A percentile compares a stretch with the other conserved stretches of the same genome.
Conservation (phyloP, 92 coral and sea anemone genomes). For the Porites cylindrica region DNA sequence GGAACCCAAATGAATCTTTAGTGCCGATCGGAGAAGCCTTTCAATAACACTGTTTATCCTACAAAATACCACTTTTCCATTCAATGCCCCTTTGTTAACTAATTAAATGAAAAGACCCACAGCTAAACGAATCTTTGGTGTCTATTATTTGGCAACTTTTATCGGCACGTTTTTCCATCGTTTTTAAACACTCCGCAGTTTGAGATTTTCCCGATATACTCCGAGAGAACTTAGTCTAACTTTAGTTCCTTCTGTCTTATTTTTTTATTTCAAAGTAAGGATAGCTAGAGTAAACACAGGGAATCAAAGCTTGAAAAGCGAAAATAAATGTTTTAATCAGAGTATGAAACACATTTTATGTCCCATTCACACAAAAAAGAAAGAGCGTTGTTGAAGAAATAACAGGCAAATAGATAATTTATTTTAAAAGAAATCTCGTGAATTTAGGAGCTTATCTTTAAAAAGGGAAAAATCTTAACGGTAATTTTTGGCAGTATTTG, state of each 20-base stretch:
- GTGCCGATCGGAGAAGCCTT: background rate
- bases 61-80: constrained; percentile 6
- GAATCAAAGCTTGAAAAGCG: background rate
- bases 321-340: background rate
- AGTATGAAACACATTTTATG: background rate
- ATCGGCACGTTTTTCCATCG: background rate
- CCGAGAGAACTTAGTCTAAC: background rate
- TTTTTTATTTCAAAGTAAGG: background rate
- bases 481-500: too few species aligned
- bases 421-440: background rate
- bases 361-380: background rate
- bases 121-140: constrained; percentile 7
- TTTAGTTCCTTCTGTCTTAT: background rate
- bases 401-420: too few species aligned
- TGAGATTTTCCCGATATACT: background rate
- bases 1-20: background rate
- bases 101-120: constrained; percentile 17
- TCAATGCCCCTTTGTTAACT: constrained; percentile 31
- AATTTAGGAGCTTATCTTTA: background rate
- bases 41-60: background rate
- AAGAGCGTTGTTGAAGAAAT: background rate
- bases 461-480: background rate
- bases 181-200: background rate
- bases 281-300: background rate
- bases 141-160: background rate